Base-by-base conservation (phyloP, 2,113 vertebrate species). In the Gnathonemus echidnorhynchus region DNA sequence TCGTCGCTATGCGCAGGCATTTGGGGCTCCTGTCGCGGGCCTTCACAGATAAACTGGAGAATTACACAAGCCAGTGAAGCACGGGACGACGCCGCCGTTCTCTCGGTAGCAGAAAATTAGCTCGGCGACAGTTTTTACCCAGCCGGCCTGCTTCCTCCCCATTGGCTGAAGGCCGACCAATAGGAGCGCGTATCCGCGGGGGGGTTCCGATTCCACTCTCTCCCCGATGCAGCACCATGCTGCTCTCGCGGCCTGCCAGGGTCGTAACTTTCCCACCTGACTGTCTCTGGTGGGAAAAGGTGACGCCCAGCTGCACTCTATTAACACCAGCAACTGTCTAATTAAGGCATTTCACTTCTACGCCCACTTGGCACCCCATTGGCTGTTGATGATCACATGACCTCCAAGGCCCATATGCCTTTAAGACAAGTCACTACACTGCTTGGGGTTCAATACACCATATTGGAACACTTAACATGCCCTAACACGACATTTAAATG, bases 31-130 rank as follows among this genome's bases (percentile, higher is more conserved):
- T 17, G 49, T 53, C 15, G 7, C 0, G 2, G 85, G 31, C 86
- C 46, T 27, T 19, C 24, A 8, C 49, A 87, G 86, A 87, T 53
- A 87, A 87, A 53, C 49, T 35, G 50, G 27, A 31, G 50, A 87
- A 87, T 53, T 87, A 53, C 46, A 85, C 83, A 85, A 48, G 83
- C 19, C 46, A 87, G 45, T 87, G 86, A 87, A 87, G 31, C 50
- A n/a, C 3, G 24, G 50, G 8, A n/a, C 39, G 39, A 48, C 2
- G 9, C 0, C 21, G 19, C 2, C 21, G 42, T 2, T 85, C 83
- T 48, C 83, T n/a, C 39, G 45, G 17, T 85, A 85, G 15, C 83
- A 46, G 83, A 85, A 85, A 85, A 85, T 85, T 85, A 85, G 83
- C 83, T 48, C 83, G 19, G 39, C 45, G 45, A 45, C 83, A 85